These are phyloP conservation scores for Listronotus bonariensis DNA, from an alignment of 1,140 invertebrate genomes.

Conservation along the genomic window DNA sequence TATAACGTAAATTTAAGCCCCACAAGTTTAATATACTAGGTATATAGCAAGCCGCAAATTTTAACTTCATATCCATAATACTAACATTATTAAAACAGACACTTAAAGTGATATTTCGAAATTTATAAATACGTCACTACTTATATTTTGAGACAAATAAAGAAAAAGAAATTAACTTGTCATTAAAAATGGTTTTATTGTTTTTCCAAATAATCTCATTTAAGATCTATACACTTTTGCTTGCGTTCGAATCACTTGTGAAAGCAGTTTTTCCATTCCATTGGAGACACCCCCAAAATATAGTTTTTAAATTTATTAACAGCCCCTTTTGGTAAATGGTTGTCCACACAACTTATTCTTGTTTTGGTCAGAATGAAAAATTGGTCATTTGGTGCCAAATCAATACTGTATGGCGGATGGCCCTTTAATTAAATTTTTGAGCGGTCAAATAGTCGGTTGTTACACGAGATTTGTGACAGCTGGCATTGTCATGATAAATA, in stretches of 20 bases:
- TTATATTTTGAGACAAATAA: constrained; percentile 23
- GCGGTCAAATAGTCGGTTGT: constrained; percentile 42
- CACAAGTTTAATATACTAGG: too few relatives aligned
- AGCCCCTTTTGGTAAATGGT: constrained; percentile 16
- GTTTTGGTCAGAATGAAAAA: too few relatives aligned
- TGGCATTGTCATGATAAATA: too few relatives aligned
- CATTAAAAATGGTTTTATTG: too few relatives aligned
- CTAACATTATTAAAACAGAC: too few relatives aligned
- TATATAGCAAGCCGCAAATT: too few relatives aligned
- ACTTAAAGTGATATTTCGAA: too few relatives aligned
- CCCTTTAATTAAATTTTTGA: constrained; percentile 44
- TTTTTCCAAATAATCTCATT: constrained; percentile 43
- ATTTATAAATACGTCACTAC: too few relatives aligned
- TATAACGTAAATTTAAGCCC: too few relatives aligned
- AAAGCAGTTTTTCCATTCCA: constrained; percentile 49
- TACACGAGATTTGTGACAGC: too few relatives aligned
- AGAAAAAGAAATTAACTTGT: constrained; percentile 35
- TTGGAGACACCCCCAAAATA: constrained; percentile 48
- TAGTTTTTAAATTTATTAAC: constrained; percentile 47
- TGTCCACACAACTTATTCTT: neutral
- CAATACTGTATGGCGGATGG: constrained; percentile 49
- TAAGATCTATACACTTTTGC: constrained; percentile 41
- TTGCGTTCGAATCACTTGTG: constrained; percentile 42
- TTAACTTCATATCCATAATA: too few relatives aligned
- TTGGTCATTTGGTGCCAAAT: constrained; percentile 51